Evolutionary conservation across 2,113 vertebrate species (phyloP).

Genomic region (Eudyptes chrysolophus): DNA sequence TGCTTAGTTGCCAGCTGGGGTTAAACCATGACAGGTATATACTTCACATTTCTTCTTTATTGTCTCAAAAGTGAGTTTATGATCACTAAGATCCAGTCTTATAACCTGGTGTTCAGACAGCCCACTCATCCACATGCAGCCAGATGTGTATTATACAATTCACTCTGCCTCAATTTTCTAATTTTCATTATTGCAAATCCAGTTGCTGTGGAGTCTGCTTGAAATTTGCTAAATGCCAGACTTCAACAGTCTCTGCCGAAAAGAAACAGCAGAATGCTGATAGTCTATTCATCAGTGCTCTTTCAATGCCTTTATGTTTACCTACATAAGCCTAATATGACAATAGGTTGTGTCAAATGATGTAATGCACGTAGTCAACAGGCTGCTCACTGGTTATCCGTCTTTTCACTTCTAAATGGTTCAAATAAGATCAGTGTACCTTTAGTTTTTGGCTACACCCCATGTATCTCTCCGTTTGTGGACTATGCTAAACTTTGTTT

Average conservation of each 20-base stretch:
- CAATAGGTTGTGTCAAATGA: background rate
- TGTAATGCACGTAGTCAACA: background rate
- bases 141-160: accelerated
- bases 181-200: background rate
- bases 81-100: background rate
- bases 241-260: background rate
- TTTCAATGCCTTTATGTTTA: background rate
- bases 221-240: background rate
- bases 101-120: background rate
- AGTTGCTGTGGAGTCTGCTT: background rate
- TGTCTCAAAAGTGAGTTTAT: background rate
- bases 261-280: background rate
- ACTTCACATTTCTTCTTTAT: background rate
- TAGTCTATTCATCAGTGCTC: background rate
- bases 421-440: background rate
- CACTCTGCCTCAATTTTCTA: background rate
- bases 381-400: background rate
- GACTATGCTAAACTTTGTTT: background rate
- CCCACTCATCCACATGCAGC: background rate
- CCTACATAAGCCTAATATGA: background rate
- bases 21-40: too few species aligned
- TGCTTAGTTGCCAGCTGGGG: too few species aligned
- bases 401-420: background rate
- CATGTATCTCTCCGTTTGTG: background rate
- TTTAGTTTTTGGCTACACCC: background rate